Base-by-base conservation (phyloP, 2,888 invertebrate species). In the Nebria brevicollis region DNA sequence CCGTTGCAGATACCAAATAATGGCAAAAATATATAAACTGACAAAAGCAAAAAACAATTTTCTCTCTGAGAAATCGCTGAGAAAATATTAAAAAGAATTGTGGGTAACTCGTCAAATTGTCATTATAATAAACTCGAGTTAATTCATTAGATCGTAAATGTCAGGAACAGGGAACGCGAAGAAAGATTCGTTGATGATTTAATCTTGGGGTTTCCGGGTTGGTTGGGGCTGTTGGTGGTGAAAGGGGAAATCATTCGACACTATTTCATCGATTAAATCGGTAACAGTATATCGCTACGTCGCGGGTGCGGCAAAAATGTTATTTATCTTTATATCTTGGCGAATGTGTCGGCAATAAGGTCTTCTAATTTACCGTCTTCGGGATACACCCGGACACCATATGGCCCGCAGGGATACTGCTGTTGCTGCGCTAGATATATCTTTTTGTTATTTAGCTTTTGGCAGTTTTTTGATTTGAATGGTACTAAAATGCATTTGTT, bases 191-290 rank as follows among this genome's bases (percentile, higher is more conserved):
- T 20, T 72, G 80, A 80, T 80, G 80, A 80, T 80, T 75, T 80
- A 80, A 75, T 80, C 80, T 70, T 70, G 13, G 68, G 68, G 43
- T 64, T 70, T 68, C 68, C 34, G 34, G 34, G 34, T 34, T 34
- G 34, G 2, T 4, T 3, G 54, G 54, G 2, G 54, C 11, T 11
- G 54, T 6, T 54, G 54, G 54, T 8, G 54, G 54, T 13, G 54
- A 54, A 34, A 54, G 7, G 54, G 75, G 75, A 80, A 72, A 41
- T 64, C 64, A 54, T 54, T 25, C 68, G 20, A 43, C 75, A 75
- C 80, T 80, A 80, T 80, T 80, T 80, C 80, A 80, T 80, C 75
- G 80, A 80, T 80, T 70, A 80, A 75, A 80, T 80, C 72, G 75
- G 65, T 26, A 70, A 41, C 66, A 54, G 75, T 43, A 70, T 25